Base-by-base conservation (phyloP, 2,888 invertebrate genomes). In the Criorhina ranunculi region DNA sequence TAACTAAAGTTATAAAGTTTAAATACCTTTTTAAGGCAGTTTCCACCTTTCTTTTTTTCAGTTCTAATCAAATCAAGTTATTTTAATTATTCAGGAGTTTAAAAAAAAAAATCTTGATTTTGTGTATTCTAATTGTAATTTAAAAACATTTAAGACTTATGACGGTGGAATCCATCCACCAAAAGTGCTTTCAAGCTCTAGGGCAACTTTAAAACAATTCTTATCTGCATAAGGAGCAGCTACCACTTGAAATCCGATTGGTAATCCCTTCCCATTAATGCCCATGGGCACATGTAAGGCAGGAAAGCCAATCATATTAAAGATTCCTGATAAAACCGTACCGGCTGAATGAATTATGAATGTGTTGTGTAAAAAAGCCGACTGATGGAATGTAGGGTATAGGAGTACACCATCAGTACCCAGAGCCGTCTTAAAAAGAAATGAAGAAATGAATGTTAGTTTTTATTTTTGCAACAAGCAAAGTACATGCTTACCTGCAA, bases 151-250 rank as follows among this genome's bases (percentile, higher is more conserved):
- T 31, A 17, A 7, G 24, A 35, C 11, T 31, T 66, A 72, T 5
- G 44, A 33, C 9, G 95, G 95, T 8, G 94, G 93, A 42, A 93
- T 91, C 98, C 98, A 98, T 0, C 98, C 98, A 1, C 96, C 96
- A 90, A 97, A 97, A 4, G 93, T 94, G 31, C 92, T 93, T 89
- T 98, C 97, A 51, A 98, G 90, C 88, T 96, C 95, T 82, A 93
- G 92, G 0, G 98, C 98, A 7, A 97, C 95, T 1, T 96, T 95
- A 51, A 98, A 91, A 86, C 96, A 96, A 9, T 97, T 92, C 82
- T 95, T 93, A 91, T 98, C 98, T 89, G 96, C 95, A 90, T 95
- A 93, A 11, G 95, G 95, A 0, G 94, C 95, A 0, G 96, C 96
- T 62, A 97, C 87, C 15, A 96, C 95, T 93, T 97, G 97, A 75